Evolutionary conservation across 2,797 vertebrate genomes (phyloP).

Genomic region (Tokudaia tokunoshimensis): DNA sequence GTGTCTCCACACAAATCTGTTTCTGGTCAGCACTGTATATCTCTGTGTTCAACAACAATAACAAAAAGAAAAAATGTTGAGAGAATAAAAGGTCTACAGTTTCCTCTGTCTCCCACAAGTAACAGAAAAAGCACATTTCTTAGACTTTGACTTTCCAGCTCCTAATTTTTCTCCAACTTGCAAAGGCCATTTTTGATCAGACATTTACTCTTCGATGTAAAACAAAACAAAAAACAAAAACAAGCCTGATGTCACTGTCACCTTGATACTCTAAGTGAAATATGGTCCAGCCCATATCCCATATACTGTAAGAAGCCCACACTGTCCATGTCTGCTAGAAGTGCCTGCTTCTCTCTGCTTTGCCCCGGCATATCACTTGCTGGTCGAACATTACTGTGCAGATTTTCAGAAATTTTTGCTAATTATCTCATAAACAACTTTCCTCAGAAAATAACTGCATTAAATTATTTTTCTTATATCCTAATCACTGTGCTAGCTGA

Average conservation of each 20-base stretch:
- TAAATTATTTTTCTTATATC: conserved; percentile 15
- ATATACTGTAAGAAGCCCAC: neutral
- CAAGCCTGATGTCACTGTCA: neutral
- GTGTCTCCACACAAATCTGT: neutral
- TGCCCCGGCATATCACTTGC: neutral
- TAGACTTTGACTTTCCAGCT: neutral
- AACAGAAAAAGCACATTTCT: neutral
- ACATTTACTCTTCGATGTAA: neutral
- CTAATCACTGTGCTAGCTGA: conserved; percentile 3
- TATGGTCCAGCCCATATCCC: neutral
- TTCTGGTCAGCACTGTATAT: neutral
- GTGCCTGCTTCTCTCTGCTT: neutral
- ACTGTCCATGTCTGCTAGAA: neutral
- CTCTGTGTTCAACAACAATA: neutral
- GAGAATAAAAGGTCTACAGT: neutral
- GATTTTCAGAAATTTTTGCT: conserved; percentile 17
- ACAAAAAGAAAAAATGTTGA: neutral
- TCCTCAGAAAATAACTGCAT: neutral
- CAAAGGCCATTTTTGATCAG: neutral
- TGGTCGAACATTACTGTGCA: conserved; percentile 6
- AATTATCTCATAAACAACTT: conserved; percentile 24
- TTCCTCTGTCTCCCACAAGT: neutral
- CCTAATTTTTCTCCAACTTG: conserved; percentile 31
- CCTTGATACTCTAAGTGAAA: conserved; percentile 17
- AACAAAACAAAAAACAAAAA: neutral